Evolutionary conservation across 2,113 vertebrate genomes (phyloP).

Genomic region (Varanus salvator): DNA sequence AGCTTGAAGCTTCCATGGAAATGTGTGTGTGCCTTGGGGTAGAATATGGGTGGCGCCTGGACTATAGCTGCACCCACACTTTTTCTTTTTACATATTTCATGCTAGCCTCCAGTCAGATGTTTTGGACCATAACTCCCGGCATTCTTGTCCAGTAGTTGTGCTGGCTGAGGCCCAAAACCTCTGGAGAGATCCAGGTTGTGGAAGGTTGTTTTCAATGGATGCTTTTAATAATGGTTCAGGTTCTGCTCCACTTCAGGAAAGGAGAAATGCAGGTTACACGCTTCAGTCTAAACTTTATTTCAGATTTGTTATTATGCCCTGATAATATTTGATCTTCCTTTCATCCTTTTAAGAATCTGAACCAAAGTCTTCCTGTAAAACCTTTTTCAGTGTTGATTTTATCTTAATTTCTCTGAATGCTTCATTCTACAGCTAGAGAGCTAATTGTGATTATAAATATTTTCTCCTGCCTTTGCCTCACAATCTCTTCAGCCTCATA

Average conservation of each 20-base stretch:
- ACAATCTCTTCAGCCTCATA: background rate
- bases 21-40: background rate
- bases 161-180: too few relatives aligned
- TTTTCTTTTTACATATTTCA: too few relatives aligned
- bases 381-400: background rate
- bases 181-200: background rate
- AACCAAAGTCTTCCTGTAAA: background rate
- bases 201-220: background rate
- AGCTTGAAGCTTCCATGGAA: background rate
- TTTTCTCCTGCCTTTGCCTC: background rate
- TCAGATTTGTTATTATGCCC: background rate
- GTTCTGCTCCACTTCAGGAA: background rate
- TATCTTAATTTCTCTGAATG: background rate
- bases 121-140: too few relatives aligned
- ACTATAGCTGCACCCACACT: too few relatives aligned
- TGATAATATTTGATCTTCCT: slow-evolving; percentile 1
- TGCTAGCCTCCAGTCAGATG: too few relatives aligned
- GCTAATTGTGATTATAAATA: too few relatives aligned
- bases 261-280: background rate
- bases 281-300: background rate
- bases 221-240: background rate
- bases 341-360: background rate
- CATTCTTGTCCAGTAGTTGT: too few relatives aligned
- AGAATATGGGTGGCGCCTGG: background rate
- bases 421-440: too few relatives aligned